Evolutionary conservation across 2,797 vertebrate species (phyloP).

Genomic region (Lacerta agilis): DNA sequence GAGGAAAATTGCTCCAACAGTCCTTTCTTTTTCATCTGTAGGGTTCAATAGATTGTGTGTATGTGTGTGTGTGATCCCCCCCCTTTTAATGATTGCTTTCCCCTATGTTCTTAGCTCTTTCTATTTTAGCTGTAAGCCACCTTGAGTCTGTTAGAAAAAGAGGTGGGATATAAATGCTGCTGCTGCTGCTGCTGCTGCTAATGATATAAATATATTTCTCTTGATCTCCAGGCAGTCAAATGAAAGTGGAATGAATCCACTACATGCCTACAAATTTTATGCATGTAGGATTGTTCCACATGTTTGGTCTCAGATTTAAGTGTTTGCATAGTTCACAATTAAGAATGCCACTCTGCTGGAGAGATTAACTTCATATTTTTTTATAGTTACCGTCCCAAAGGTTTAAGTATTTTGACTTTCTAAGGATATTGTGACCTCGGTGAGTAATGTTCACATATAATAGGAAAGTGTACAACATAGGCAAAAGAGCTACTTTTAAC

Average conservation of each 20-base stretch:
- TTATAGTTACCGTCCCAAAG: too few relatives aligned
- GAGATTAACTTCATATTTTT: not conserved
- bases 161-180: too few relatives aligned
- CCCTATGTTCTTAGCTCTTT: too few relatives aligned
- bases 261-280: not conserved
- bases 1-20: not conserved
- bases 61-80: too few relatives aligned
- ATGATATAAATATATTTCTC: too few relatives aligned
- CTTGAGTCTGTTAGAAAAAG: too few relatives aligned
- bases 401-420: not conserved
- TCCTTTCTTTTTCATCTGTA: too few relatives aligned
- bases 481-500: not conserved
- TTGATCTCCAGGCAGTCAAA: not conserved
- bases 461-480: not conserved
- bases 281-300: not conserved
- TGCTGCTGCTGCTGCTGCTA: too few relatives aligned
- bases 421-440: not conserved
- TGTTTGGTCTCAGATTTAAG: not conserved
- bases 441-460: not conserved
- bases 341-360: not conserved
- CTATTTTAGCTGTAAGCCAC: too few relatives aligned
- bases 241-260: not conserved
- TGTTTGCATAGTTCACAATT: not conserved
- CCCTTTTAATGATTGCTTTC: too few relatives aligned
- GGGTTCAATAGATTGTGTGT: too few relatives aligned